Evolutionary conservation across 1,140 invertebrate genomes (phyloP).

Genomic region (Oncopeltus fasciatus): DNA sequence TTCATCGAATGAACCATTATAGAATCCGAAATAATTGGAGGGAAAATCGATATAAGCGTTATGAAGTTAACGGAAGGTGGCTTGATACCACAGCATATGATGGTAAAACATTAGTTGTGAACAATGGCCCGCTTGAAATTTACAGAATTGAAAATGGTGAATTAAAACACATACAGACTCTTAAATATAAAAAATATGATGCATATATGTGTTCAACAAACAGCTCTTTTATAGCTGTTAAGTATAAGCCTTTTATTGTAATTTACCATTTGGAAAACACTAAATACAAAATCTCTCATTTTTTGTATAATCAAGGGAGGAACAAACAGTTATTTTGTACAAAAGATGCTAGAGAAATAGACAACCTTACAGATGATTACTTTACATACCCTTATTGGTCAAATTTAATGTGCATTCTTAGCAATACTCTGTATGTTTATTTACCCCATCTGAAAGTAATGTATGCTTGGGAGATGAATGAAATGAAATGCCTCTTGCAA

Average conservation of each 20-base stretch:
- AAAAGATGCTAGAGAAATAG: background rate
- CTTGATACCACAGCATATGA: constrained; percentile 6
- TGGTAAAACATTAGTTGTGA: background rate
- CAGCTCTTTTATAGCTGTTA: constrained; percentile 1
- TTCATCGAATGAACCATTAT: constrained; percentile 4
- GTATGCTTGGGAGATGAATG: constrained; percentile 7
- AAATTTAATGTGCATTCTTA: background rate
- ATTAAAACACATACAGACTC: background rate
- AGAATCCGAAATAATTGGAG: constrained; percentile 1
- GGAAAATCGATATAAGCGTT: constrained; percentile 4
- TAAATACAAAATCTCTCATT: constrained; percentile 9
- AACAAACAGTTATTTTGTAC: background rate
- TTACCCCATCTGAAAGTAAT: background rate
- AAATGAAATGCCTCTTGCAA: constrained; percentile 1
- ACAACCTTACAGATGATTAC: background rate
- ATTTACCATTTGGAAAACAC: background rate
- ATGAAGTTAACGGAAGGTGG: constrained; percentile 3
- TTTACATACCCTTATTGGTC: constrained; percentile 1
- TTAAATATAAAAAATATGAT: background rate
- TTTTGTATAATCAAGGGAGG: constrained; percentile 1
- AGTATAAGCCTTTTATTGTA: constrained; percentile 7
- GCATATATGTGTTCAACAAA: constrained; percentile 7
- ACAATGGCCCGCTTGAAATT: background rate
- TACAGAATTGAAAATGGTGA: constrained; percentile 8
- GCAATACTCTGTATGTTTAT: constrained; percentile 2